Evolutionary conservation across 2,888 invertebrate genomes (phyloP).

Genomic region (Oasisia sp.): DNA sequence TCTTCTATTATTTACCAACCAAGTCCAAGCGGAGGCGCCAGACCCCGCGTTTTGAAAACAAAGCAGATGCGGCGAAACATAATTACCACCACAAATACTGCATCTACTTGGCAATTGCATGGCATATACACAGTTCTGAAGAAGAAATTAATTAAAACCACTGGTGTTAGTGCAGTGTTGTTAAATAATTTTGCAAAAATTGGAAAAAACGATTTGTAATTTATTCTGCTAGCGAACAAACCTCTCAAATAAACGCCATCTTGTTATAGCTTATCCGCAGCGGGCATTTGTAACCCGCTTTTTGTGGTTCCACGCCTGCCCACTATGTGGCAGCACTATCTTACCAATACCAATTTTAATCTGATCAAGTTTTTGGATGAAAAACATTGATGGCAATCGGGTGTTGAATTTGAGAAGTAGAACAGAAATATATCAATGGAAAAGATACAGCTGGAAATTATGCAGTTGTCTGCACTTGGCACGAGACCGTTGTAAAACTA

Average conservation of each 20-base stretch:
- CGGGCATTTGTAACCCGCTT: background rate
- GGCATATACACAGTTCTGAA: background rate
- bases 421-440: too few species aligned
- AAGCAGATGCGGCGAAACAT: background rate
- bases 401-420: too few species aligned
- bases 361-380: too few species aligned
- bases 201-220: background rate
- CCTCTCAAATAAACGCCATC: constrained; percentile 10
- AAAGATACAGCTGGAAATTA: too few species aligned
- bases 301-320: background rate
- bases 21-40: background rate
- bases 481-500: too few species aligned
- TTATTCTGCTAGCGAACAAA: background rate
- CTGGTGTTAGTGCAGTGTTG: background rate
- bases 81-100: background rate
- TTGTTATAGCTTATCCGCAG: constrained; percentile 3
- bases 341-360: background rate
- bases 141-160: background rate
- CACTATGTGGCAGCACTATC: background rate
- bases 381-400: too few species aligned
- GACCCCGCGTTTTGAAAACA: background rate
- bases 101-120: background rate
- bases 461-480: too few species aligned
- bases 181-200: background rate
- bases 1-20: background rate